phyloP scores from a whole-genome alignment of 2,113 vertebrate species.

The Prunella himalayana region DNA sequence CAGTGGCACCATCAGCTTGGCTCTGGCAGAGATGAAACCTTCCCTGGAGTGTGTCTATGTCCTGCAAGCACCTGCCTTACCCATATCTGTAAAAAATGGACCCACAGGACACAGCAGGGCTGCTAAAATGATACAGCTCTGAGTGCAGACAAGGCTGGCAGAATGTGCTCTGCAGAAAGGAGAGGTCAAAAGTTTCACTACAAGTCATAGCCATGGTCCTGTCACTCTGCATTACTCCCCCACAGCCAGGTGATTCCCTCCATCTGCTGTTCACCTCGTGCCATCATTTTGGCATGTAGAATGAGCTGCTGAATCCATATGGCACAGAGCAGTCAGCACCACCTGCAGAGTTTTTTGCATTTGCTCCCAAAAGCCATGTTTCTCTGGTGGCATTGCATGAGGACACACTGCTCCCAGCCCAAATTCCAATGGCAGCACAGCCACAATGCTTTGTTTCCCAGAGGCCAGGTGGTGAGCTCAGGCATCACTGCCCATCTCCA shows the following conservation, averaged over 20 bases:
- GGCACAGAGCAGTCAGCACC: neutral
- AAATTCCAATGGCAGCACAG: fast-evolving
- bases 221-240: neutral
- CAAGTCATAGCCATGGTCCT: neutral
- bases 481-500: neutral
- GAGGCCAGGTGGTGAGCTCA: neutral
- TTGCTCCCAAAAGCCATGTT: neutral
- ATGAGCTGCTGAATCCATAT: neutral
- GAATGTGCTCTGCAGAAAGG: neutral
- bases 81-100: neutral
- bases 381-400: fast-evolving
- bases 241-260: neutral
- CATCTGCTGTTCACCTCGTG: neutral
- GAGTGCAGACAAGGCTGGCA: neutral
- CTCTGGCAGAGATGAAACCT: neutral
- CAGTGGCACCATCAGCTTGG: neutral
- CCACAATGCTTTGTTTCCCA: neutral
- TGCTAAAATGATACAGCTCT: neutral
- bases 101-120: fast-evolving
- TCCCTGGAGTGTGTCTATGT: neutral
- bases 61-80: neutral
- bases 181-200: neutral
- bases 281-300: neutral
- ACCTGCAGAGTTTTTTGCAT: neutral
- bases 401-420: neutral